phyloP scores from a whole-genome alignment of 2,113 vertebrate species.

The Monopterus albus region DNA sequence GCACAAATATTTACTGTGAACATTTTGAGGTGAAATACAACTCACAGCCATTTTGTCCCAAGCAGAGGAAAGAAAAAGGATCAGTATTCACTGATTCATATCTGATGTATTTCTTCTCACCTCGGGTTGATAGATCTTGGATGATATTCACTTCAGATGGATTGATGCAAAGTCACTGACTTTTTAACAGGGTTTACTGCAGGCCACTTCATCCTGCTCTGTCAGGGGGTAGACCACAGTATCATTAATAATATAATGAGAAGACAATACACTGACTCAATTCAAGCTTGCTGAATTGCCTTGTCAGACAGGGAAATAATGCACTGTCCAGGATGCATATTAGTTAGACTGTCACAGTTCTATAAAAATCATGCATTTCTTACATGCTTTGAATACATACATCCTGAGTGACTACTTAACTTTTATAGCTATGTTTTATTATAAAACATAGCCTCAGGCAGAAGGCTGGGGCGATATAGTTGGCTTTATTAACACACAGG shows the following conservation, averaged over 20 bases:
- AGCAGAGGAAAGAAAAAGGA: constrained; percentile 1
- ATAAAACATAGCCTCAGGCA: constrained; percentile 5
- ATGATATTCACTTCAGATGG: constrained; percentile 49
- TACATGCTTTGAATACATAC: background rate
- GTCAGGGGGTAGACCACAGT: constrained; percentile 37
- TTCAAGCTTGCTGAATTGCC: constrained; percentile 24
- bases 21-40: background rate
- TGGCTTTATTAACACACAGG: constrained; percentile 27
- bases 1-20: background rate
- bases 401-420: constrained; percentile 15
- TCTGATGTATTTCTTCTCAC: constrained; percentile 59
- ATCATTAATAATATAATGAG: constrained; percentile 69
- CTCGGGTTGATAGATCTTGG: constrained; percentile 66
- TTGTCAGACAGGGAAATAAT: constrained; percentile 8
- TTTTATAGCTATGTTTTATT: constrained; percentile 14
- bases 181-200: constrained; percentile 74
- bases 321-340: background rate
- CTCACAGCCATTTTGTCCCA: background rate
- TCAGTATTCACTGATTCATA: constrained; percentile 50
- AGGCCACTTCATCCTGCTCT: constrained; percentile 67
- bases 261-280: constrained; percentile 52
- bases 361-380: too few species aligned
- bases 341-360: too few species aligned
- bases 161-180: constrained; percentile 74
- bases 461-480: constrained; percentile 22